These are phyloP conservation scores for Silurus glanis DNA, from an alignment of 2,113 vertebrate genomes.

Conservation along the genomic window DNA sequence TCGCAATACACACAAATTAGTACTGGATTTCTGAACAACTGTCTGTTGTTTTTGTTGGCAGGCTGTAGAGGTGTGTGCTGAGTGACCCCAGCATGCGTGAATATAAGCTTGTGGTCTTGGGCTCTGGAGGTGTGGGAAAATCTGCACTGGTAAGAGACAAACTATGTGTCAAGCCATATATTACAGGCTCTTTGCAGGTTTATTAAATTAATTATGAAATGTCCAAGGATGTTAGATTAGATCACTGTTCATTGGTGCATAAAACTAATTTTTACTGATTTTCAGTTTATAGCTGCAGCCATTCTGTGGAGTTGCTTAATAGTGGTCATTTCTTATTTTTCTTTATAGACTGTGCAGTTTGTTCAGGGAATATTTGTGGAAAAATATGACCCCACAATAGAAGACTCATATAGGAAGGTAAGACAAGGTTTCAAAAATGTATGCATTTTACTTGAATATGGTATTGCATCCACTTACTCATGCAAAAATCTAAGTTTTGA, in stretches of 20 bases:
- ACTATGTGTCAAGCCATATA: background rate
- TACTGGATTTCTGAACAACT: background rate
- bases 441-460: background rate
- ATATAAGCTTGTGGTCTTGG: slow-evolving; percentile 99
- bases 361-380: slow-evolving; percentile 99
- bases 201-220: background rate
- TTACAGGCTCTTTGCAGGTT: background rate
- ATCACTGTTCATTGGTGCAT: background rate
- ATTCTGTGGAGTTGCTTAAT: background rate
- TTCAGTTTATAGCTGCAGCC: background rate
- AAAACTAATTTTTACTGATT: background rate
- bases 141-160: slow-evolving; percentile 90
- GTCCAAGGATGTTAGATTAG: background rate
- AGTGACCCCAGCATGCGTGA: slow-evolving; percentile 93
- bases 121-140: slow-evolving; percentile 98
- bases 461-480: background rate
- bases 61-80: slow-evolving; percentile 76
- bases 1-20: background rate
- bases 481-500: background rate
- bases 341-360: slow-evolving; percentile 92
- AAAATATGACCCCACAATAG: slow-evolving; percentile 99
- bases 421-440: slow-evolving; percentile 22
- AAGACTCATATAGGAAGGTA: slow-evolving; percentile 99
- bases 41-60: slow-evolving; percentile 56
- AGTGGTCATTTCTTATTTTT: slow-evolving; percentile 19